Evolutionary conservation across 2,888 invertebrate species (phyloP).

Genomic region (Myopa testacea): DNA sequence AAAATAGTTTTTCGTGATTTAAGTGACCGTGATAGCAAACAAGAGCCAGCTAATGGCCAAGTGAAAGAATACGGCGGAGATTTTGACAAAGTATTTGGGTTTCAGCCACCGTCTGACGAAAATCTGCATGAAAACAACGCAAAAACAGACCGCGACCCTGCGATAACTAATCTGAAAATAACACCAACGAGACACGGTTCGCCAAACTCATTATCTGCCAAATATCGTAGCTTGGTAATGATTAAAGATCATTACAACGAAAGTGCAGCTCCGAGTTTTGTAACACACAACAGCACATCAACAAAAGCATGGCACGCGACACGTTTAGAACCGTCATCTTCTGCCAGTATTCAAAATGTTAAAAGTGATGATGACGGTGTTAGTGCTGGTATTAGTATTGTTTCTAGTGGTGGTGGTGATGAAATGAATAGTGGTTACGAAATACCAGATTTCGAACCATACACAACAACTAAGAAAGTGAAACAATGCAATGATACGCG

Average conservation of each 20-base stretch:
- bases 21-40: slow-evolving; percentile 5
- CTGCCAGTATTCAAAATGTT: slow-evolving; percentile 14
- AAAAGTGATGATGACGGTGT: slow-evolving; percentile 13
- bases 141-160: neutral
- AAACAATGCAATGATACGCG: neutral
- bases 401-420: slow-evolving; percentile 31
- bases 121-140: slow-evolving; percentile 12
- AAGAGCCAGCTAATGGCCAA: neutral
- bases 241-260: slow-evolving; percentile 72
- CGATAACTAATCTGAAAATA: slow-evolving; percentile 35
- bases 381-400: slow-evolving; percentile 10
- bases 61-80: slow-evolving; percentile 36
- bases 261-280: slow-evolving; percentile 43
- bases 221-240: slow-evolving; percentile 90
- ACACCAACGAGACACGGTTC: slow-evolving; percentile 59
- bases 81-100: slow-evolving; percentile 46
- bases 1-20: slow-evolving; percentile 31
- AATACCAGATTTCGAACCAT: neutral
- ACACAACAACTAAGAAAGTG: neutral
- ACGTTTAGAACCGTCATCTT: slow-evolving; percentile 42
- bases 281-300: slow-evolving; percentile 32
- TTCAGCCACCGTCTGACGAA: slow-evolving; percentile 34
- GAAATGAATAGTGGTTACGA: slow-evolving; percentile 26
- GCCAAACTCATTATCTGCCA: slow-evolving; percentile 70
- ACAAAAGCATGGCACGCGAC: slow-evolving; percentile 32